Conservation (phyloP, 2,113 vertebrate species). For the Seriola rivoliana region DNA sequence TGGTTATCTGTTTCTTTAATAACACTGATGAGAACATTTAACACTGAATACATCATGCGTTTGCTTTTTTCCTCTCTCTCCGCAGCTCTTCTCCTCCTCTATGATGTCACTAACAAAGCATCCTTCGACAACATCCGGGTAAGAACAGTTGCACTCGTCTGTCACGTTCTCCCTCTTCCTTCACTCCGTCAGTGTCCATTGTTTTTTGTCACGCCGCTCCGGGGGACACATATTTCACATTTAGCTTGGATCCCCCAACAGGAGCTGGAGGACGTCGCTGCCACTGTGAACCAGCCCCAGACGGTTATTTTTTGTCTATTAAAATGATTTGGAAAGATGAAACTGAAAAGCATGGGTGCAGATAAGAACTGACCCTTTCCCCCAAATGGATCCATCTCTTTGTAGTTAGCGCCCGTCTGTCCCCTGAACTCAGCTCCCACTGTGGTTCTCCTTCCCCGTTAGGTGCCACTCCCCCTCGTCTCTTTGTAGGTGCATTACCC, state of each 20-base stretch:
- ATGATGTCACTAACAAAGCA: constrained; percentile 92
- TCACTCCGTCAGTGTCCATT: not conserved
- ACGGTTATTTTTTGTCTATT: not conserved
- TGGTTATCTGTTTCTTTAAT: no score
- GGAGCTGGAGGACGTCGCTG: no score
- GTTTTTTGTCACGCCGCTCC: not conserved
- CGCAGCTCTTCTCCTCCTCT: constrained; percentile 91
- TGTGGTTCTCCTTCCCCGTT: constrained; percentile 49
- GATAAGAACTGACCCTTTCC: constrained; percentile 19
- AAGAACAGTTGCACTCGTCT: constrained; percentile 31
- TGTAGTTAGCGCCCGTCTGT: constrained; percentile 33
- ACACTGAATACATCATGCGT: not conserved
- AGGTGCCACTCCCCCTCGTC: constrained; percentile 1
- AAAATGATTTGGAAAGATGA: not conserved
- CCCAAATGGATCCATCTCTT: constrained; percentile 42
- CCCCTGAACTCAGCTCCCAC: constrained; percentile 10
- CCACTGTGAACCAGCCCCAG: no score
- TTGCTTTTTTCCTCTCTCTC: constrained; percentile 54
- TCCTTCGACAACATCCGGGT: constrained; percentile 96
- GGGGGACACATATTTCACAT: no score
- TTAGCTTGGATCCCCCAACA: no score
- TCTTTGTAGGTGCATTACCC: constrained; percentile 1
- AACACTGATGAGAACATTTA: not conserved
- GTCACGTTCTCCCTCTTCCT: not conserved
- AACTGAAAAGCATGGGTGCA: not conserved